Evolutionary conservation across 2,888 invertebrate genomes (phyloP).

Genomic region (Standfussiana lucernea): DNA sequence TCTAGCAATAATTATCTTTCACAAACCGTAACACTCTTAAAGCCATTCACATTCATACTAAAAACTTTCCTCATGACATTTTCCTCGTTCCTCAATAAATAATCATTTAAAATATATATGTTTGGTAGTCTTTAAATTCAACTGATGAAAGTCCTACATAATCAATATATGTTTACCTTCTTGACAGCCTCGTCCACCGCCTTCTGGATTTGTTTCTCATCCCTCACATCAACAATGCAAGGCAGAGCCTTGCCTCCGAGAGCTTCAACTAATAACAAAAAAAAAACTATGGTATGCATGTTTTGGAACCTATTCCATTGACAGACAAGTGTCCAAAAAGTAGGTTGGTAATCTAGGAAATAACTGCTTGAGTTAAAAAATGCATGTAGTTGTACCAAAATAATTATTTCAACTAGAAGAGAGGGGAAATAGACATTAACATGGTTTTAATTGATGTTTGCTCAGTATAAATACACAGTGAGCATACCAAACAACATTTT

Average conservation of each 20-base stretch:
- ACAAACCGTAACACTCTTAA: neutral
- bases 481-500: neutral
- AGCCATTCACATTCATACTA: neutral
- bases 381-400: neutral
- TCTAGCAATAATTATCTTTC: neutral
- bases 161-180: constrained; percentile 81
- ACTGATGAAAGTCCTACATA: neutral
- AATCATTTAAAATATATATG: neutral
- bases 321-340: neutral
- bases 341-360: neutral
- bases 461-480: neutral
- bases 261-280: constrained; percentile 93
- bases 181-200: constrained; percentile 94
- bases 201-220: constrained; percentile 93
- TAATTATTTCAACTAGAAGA: neutral
- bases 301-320: neutral
- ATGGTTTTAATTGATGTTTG: neutral
- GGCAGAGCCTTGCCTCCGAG: constrained; percentile 96
- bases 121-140: neutral
- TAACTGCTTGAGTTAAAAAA: neutral
- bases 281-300: neutral
- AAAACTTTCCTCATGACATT: neutral
- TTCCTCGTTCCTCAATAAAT: neutral
- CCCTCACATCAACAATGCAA: constrained; percentile 96
- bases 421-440: neutral